phyloP scores from a whole-genome alignment of 2,888 invertebrate genomes.

The Blastobasis adustella region DNA sequence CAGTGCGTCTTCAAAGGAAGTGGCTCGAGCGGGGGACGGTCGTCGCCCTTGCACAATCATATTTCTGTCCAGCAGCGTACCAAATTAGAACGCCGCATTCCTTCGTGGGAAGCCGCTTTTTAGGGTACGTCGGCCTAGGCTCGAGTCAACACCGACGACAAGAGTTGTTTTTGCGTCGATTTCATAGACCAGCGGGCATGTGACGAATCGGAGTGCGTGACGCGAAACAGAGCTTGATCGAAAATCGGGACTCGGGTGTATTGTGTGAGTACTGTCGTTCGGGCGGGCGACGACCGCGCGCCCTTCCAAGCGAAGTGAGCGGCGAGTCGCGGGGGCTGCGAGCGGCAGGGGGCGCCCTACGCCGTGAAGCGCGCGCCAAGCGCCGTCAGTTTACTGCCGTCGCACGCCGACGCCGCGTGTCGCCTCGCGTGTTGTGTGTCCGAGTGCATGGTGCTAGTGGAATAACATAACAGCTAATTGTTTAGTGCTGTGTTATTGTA shows the following conservation, averaged over 20 bases:
- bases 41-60: conserved; percentile 48
- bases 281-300: conserved; percentile 45
- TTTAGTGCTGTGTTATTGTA: conserved; percentile 63
- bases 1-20: conserved; percentile 23
- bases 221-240: conserved; percentile 61
- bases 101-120: conserved; percentile 14
- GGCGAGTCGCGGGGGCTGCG: conserved; percentile 18
- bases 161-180: conserved; percentile 25
- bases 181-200: conserved; percentile 4
- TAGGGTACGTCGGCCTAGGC: background rate
- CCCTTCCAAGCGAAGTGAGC: conserved; percentile 49
- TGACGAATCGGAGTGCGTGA: conserved; percentile 63
- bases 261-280: conserved; percentile 10
- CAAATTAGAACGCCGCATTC: conserved; percentile 42
- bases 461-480: conserved; percentile 67
- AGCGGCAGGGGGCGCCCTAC: conserved; percentile 42
- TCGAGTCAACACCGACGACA: conserved; percentile 5
- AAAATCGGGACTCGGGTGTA: conserved; percentile 29
- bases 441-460: conserved; percentile 67
- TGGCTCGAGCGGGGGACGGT: conserved; percentile 26
- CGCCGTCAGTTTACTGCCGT: conserved; percentile 64
- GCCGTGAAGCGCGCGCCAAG: conserved; percentile 55
- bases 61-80: conserved; percentile 39
- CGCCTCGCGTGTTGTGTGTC: conserved; percentile 48
- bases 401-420: conserved; percentile 53